Evolutionary conservation across 2,113 vertebrate genomes (phyloP), one percentile per base, ranked within the genome.

Genomic region (Pomatostomus ruficeps): DNA sequence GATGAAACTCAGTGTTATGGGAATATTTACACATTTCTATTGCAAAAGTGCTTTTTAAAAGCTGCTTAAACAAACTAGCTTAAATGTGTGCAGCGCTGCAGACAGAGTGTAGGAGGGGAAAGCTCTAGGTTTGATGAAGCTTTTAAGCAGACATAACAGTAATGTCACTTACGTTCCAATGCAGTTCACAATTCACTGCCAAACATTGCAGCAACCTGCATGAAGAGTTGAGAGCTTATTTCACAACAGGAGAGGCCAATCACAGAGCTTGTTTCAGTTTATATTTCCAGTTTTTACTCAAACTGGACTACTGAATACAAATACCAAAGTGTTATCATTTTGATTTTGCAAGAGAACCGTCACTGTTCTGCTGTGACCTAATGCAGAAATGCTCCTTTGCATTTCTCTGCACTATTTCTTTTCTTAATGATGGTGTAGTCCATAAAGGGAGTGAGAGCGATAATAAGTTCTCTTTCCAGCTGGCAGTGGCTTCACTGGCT

Each of bases 161-260:
- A 88, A 95, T 28, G 79, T 92, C 82, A 90, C 82, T 91, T 92
- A 81, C 48, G 7, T 91, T 93, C 89, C 92, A 94, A 88, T 18
- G 73, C 77, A 65, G 75, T 92, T 96, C 89, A 84, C 80, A 94
- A 71, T 92, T 81, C 74, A 68, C 89, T 96, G 82, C 88, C 91
- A 95, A 95, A 88, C 80, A 62, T 71, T 93, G 84, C 87, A 91
- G 85, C 89, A 94, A 88, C 29, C 83, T 84, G 75, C 83, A 43
- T 84, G 91, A 54, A 65, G 94, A 89, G 7, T 7, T 6, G 11
- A 63, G 62, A 88, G 45, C 59, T 85, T 75, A n/a, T 15, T 90
- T 95, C 88, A 79, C 38, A 92, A 89, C 74, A 96, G 62, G 95
- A 94, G 93, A 88, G 81, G 28, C 85, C 46, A 78, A 45, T 96